Percentiles rank a stretch among this genome's conserved stretches.
These are phyloP conservation scores for Brachyalestes nurse DNA, from an alignment of 2,797 vertebrate species.

Conservation along the genomic window DNA sequence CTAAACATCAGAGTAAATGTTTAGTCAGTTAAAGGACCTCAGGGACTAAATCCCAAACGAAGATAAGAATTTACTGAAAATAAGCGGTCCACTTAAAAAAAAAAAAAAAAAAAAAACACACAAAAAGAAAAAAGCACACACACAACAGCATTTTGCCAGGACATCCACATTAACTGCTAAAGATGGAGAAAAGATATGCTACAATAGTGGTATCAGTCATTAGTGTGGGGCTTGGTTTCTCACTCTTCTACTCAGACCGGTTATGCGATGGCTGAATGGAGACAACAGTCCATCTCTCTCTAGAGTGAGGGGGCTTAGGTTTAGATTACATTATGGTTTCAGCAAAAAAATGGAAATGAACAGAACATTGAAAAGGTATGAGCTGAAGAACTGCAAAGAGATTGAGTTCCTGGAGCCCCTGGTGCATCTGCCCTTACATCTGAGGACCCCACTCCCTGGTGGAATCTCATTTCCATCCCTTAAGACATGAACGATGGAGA, in stretches of 20 bases:
- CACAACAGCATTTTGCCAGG: neutral
- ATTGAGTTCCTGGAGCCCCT: neutral
- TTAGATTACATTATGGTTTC: neutral
- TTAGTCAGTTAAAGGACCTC: neutral
- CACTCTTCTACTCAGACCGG: neutral
- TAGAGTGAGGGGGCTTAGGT: neutral
- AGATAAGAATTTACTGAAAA: neutral
- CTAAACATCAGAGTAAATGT: neutral
- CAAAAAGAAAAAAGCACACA: too few relatives aligned
- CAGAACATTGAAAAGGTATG: neutral
- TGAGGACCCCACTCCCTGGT: slow-evolving; percentile 47
- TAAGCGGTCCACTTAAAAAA: neutral
- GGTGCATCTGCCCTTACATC: slow-evolving; percentile 36
- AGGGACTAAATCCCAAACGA: neutral
- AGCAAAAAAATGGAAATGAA: neutral
- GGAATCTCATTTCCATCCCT: slow-evolving; percentile 64
- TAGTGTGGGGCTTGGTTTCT: neutral
- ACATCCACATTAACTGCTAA: neutral
- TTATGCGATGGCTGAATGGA: neutral
- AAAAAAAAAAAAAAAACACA: neutral
- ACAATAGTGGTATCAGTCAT: neutral
- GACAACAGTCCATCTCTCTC: slow-evolving; percentile 1
- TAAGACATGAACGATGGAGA: slow-evolving; percentile 68
- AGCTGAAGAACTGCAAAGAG: neutral
- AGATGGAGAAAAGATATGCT: slow-evolving; percentile 9